Percentiles rank a stretch among this genome's conserved stretches.
Evolutionary conservation across 2,797 vertebrate genomes (phyloP).

Genomic region (Poecilia gillii): DNA sequence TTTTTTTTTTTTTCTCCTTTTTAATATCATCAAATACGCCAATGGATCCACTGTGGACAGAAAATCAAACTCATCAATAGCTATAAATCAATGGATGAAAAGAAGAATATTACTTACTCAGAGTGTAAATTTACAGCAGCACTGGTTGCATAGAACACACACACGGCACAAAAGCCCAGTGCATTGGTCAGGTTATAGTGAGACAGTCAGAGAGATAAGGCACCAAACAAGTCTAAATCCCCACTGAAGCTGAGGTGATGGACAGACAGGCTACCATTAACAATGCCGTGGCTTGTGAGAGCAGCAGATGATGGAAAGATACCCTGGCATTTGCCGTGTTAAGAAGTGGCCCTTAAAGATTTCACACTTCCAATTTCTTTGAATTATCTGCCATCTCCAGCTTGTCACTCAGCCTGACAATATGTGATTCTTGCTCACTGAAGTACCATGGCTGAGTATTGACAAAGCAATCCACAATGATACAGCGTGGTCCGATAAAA

Average conservation of each 20-base stretch:
- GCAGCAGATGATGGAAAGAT: constrained; percentile 95
- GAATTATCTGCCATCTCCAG: constrained; percentile 97
- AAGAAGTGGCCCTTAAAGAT: constrained; percentile 98
- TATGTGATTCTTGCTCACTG: constrained; percentile 89
- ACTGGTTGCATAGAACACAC: constrained; percentile 29
- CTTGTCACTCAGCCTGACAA: constrained; percentile 92
- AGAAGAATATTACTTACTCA: constrained; percentile 22
- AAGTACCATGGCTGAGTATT: constrained; percentile 89
- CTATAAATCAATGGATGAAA: constrained; percentile 43
- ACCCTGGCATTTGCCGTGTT: constrained; percentile 96
- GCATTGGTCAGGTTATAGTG: constrained; percentile 72
- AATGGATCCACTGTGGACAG: constrained; percentile 22
- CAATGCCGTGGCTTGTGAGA: constrained; percentile 93
- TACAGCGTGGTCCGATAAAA: constrained; percentile 90
- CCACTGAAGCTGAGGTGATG: constrained; percentile 89
- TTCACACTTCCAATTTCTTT: constrained; percentile 98
- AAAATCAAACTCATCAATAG: constrained; percentile 50
- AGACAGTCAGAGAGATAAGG: constrained; percentile 86
- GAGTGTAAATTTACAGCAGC: constrained; percentile 30
- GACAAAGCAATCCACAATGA: constrained; percentile 96
- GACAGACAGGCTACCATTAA: constrained; percentile 96
- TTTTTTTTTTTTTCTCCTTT: background rate
- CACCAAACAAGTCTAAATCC: constrained; percentile 93
- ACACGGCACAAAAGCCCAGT: constrained; percentile 37
- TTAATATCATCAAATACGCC: constrained; percentile 26